A percentile compares a stretch with the other conserved stretches of the same genome.
phyloP scores from a whole-genome alignment of 1,140 invertebrate genomes.

The Papilio polyxenes region DNA sequence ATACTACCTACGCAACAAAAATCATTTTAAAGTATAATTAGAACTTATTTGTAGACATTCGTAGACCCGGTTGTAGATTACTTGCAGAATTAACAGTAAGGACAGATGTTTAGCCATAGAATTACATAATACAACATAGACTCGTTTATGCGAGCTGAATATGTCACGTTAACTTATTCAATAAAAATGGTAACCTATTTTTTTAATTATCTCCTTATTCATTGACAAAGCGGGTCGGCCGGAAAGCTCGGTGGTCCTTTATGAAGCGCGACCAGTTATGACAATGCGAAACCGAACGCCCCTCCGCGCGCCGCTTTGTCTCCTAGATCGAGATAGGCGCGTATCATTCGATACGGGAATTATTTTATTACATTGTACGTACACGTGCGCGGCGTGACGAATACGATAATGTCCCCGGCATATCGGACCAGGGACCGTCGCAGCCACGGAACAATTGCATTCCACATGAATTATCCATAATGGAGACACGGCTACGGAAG shows the following conservation, averaged over 20 bases:
- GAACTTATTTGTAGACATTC: background rate
- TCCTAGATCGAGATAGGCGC: slow-evolving; percentile 77
- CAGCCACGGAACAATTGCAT: slow-evolving; percentile 69
- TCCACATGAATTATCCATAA: slow-evolving; percentile 74
- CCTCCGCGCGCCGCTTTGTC: slow-evolving; percentile 68
- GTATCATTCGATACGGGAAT: slow-evolving; percentile 80
- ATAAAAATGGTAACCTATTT: slow-evolving; percentile 57
- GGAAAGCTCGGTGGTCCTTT: slow-evolving; percentile 72
- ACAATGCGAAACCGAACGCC: slow-evolving; percentile 73
- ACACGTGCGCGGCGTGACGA: slow-evolving; percentile 79
- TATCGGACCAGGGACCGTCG: background rate
- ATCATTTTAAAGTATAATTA: too few relatives aligned
- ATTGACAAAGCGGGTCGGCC: slow-evolving; percentile 59
- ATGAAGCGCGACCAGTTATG: slow-evolving; percentile 70
- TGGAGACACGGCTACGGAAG: slow-evolving; percentile 62
- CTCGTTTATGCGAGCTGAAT: background rate
- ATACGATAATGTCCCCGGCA: slow-evolving; percentile 72
- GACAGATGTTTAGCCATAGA: background rate
- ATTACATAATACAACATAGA: background rate
- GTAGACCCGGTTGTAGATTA: background rate
- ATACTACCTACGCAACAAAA: too few relatives aligned
- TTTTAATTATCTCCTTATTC: slow-evolving; percentile 60
- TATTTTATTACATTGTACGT: slow-evolving; percentile 78
- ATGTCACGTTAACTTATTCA: slow-evolving; percentile 20
- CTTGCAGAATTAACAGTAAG: background rate